Evolutionary conservation across 2,797 vertebrate genomes (phyloP).

Genomic region (Mus spretus): DNA sequence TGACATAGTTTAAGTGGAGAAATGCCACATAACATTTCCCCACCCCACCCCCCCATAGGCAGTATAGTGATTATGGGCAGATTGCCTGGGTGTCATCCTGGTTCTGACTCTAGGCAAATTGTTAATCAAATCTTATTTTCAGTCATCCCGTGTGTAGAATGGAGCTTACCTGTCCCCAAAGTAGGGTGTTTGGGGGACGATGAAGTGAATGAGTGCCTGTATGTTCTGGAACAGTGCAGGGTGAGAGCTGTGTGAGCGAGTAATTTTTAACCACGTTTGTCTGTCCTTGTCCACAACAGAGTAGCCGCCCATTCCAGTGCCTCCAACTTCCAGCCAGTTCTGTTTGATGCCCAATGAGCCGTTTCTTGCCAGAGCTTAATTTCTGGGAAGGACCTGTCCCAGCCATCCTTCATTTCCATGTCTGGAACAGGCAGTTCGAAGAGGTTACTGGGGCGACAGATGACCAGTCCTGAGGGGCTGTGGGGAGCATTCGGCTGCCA

Average conservation of each 20-base stretch:
- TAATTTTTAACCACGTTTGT: not conserved
- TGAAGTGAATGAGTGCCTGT: not conserved
- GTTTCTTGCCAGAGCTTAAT: not conserved
- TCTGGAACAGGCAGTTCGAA: not conserved
- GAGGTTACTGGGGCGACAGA: not conserved
- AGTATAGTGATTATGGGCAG: not conserved
- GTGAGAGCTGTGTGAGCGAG: rapidly evolving
- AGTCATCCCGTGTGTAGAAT: not conserved
- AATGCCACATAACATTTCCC: not conserved
- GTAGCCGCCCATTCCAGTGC: not conserved
- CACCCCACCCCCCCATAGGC: too few species aligned
- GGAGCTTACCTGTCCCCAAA: not conserved
- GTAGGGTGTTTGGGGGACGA: not conserved
- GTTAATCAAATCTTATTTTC: not conserved
- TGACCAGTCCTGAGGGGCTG: not conserved
- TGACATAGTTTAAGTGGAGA: not conserved
- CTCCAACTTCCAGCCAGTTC: not conserved
- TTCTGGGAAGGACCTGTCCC: constrained; percentile 40
- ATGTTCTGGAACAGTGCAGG: not conserved
- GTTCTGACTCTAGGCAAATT: not conserved
- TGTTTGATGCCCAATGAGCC: not conserved
- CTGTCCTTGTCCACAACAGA: not conserved
- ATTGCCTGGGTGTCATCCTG: not conserved
- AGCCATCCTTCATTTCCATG: not conserved
- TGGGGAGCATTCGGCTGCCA: not conserved